phyloP scores from a whole-genome alignment of 1,140 invertebrate genomes.

The Drosophila watanabei region DNA sequence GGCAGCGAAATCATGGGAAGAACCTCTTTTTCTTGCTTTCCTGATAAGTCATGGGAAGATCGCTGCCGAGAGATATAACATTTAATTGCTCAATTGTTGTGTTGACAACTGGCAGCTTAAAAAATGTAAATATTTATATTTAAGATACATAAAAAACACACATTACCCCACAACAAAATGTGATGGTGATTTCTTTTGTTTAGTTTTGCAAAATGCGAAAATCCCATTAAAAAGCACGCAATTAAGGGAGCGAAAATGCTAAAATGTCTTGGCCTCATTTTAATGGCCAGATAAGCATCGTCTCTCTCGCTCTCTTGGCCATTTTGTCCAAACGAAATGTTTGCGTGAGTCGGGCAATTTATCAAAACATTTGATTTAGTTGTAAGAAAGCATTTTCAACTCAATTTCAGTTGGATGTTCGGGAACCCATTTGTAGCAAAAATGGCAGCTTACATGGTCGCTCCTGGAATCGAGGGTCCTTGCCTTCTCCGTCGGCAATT shows the following conservation, averaged over 20 bases:
- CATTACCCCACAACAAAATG: conserved; percentile 35
- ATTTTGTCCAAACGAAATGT: conserved; percentile 71
- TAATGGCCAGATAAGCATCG: conserved; percentile 72
- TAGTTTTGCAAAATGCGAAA: conserved; percentile 51
- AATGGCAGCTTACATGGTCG: conserved; percentile 51
- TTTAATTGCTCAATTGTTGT: conserved; percentile 72
- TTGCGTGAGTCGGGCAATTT: conserved; percentile 76
- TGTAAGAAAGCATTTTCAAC: conserved; percentile 74
- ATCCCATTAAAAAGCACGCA: conserved; percentile 67
- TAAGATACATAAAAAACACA: not conserved
- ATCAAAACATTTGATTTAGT: conserved; percentile 82
- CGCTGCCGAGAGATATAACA: conserved; percentile 20
- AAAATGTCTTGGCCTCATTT: conserved; percentile 65
- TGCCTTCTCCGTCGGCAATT: conserved; percentile 28
- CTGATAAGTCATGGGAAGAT: conserved; percentile 63
- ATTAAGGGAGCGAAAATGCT: conserved; percentile 36
- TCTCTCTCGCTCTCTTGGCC: conserved; percentile 59
- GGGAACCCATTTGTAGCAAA: conserved; percentile 11
- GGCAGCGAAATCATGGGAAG: conserved; percentile 25
- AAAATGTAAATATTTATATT: conserved; percentile 51
- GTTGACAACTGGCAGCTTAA: conserved; percentile 53
- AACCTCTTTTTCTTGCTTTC: conserved; percentile 21
- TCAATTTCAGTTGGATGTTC: conserved; percentile 40
- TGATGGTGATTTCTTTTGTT: conserved; percentile 12
- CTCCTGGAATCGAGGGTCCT: conserved; percentile 18